Evolutionary conservation across 2,888 invertebrate genomes (phyloP).

Genomic region (Laspeyria flexula): DNA sequence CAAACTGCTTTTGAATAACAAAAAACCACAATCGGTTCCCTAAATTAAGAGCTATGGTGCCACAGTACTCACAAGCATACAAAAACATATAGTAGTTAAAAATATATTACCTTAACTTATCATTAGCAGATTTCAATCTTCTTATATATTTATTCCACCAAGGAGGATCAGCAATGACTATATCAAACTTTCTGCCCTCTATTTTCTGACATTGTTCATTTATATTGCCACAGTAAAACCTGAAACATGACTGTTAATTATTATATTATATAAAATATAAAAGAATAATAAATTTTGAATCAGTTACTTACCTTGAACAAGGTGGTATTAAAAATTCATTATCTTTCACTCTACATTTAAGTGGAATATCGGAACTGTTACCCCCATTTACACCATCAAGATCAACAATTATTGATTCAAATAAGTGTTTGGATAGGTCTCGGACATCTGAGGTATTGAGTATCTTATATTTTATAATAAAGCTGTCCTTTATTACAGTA

Average conservation of each 20-base stretch:
- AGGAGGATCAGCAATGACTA: conserved; percentile 96
- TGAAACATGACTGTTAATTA: conserved; percentile 46
- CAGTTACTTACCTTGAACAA: conserved; percentile 85
- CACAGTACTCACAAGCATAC: no score
- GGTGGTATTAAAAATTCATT: conserved; percentile 88
- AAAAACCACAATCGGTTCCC: no score
- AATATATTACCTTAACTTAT: conserved; percentile 85
- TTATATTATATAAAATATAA: not conserved
- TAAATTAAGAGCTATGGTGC: no score
- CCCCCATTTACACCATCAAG: conserved; percentile 77
- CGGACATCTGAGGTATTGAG: conserved; percentile 61
- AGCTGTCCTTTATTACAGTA: conserved; percentile 35
- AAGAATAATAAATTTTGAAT: no score
- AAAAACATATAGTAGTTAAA: no score
- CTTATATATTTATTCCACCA: conserved; percentile 98
- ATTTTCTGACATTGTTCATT: conserved; percentile 79
- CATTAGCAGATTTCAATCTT: conserved; percentile 88
- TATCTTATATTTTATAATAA: conserved; percentile 53
- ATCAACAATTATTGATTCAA: conserved; percentile 64
- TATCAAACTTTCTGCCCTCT: conserved; percentile 87
- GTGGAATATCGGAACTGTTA: conserved; percentile 81
- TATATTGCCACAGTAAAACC: conserved; percentile 88
- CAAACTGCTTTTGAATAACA: no score
- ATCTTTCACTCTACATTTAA: conserved; percentile 77
- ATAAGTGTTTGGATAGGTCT: conserved; percentile 57